Conservation (phyloP, 2,797 vertebrate genomes). For the Sardinella longiceps region DNA sequence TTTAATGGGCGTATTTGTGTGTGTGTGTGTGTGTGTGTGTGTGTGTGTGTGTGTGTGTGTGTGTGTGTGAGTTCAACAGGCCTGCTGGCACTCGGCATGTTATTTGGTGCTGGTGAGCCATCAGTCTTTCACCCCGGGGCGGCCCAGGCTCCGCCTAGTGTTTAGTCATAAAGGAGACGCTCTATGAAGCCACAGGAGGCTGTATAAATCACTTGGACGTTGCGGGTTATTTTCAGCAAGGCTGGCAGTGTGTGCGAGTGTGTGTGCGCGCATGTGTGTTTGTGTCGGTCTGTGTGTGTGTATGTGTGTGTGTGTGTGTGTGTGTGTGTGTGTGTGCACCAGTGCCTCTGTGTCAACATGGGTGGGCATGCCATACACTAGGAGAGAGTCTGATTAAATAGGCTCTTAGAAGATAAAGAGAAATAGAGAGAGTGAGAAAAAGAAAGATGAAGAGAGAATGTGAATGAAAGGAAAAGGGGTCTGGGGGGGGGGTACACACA, state of each 20-base stretch:
- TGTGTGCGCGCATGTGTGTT: background rate
- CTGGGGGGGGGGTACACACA: no score
- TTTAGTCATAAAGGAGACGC: slow-evolving; percentile 65
- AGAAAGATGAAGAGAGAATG: slow-evolving; percentile 33
- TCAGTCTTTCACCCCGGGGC: slow-evolving; percentile 52
- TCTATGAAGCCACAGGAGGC: slow-evolving; percentile 63
- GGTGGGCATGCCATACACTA: slow-evolving; percentile 74
- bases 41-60: slow-evolving; percentile 11
- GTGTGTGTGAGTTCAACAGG: background rate
- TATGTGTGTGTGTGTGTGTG: background rate
- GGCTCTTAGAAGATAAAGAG: slow-evolving; percentile 47
- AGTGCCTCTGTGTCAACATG: slow-evolving; percentile 54
- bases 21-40: slow-evolving; percentile 22
- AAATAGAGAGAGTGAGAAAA: slow-evolving; percentile 44
- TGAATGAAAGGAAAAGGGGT: background rate
- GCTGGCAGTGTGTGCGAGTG: slow-evolving; percentile 32
- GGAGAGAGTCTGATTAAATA: slow-evolving; percentile 63
- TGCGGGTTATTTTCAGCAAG: slow-evolving; percentile 60
- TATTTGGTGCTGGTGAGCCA: slow-evolving; percentile 55
- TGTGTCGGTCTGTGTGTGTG: background rate
- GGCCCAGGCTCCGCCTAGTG: slow-evolving; percentile 52
- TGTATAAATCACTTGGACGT: slow-evolving; percentile 60
- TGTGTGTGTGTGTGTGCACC: background rate
- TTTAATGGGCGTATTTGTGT: background rate
- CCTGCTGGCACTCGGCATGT: slow-evolving; percentile 58